Percentiles rank a stretch among this genome's conserved stretches.
Conservation (phyloP, 2,113 vertebrate genomes). For the Micronisus gabar region DNA sequence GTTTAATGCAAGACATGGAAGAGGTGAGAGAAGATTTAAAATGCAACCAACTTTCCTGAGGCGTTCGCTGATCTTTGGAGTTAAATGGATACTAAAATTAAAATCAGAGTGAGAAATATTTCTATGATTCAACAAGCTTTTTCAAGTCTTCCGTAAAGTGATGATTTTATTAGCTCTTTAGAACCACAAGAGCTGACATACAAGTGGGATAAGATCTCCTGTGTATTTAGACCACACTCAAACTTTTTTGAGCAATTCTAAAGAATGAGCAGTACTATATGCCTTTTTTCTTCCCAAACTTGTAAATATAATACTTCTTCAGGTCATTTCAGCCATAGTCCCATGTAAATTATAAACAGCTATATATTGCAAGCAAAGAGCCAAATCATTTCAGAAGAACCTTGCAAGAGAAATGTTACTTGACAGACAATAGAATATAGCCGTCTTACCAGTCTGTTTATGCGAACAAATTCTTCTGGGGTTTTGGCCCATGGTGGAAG, state of each 20-base stretch:
- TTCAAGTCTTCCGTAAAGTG: background rate
- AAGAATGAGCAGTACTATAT: background rate
- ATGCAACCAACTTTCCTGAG: background rate
- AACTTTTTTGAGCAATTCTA: background rate
- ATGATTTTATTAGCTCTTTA: background rate
- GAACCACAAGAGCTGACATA: background rate
- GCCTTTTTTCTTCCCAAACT: background rate
- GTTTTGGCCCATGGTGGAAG: conserved; percentile 98
- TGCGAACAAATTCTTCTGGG: conserved; percentile 95
- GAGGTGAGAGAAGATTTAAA: background rate
- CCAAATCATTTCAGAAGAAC: background rate
- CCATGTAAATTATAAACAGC: background rate
- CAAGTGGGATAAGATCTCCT: background rate
- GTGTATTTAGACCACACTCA: background rate
- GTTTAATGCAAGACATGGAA: background rate
- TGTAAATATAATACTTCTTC: background rate
- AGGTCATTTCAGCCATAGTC: background rate
- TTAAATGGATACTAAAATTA: background rate
- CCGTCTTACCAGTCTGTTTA: conserved; percentile 91
- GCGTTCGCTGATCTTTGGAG: background rate
- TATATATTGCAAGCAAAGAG: background rate
- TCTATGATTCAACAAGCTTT: background rate
- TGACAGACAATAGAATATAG: conserved; percentile 26
- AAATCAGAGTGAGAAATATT: background rate
- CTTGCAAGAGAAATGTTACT: background rate